These are phyloP conservation scores for Parazoanthus atlanticus DNA, from an alignment of 92 coral and sea anemone genomes.

Conservation along the genomic window DNA sequence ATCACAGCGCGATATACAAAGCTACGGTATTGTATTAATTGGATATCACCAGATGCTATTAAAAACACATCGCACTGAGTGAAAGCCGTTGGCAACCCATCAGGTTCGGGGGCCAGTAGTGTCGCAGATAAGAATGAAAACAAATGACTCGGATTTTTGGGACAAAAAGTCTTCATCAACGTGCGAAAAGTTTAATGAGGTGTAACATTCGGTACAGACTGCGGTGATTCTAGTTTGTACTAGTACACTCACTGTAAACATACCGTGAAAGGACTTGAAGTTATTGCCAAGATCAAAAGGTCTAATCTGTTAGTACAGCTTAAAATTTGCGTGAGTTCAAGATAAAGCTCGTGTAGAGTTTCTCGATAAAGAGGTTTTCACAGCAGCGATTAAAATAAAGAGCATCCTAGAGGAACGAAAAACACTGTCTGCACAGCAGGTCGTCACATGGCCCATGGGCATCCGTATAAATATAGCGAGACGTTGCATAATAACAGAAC, in stretches of 20 bases:
- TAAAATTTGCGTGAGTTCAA: not conserved
- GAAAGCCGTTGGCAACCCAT: constrained; percentile 11
- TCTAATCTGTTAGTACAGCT: not conserved
- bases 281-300: not conserved
- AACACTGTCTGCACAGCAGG: not conserved
- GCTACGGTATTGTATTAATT: constrained; percentile 19
- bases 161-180: not conserved
- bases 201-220: not conserved
- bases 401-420: not conserved
- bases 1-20: constrained; percentile 19
- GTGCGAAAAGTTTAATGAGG: not conserved
- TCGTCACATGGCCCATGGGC: not conserved
- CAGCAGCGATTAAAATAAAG: not conserved
- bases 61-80: constrained; percentile 23
- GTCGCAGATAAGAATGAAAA: not conserved
- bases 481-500: not conserved
- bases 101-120: not conserved
- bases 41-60: constrained; percentile 15
- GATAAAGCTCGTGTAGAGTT: not conserved
- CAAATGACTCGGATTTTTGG: not conserved
- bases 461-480: not conserved
- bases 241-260: not conserved
- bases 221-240: not conserved
- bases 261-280: not conserved
- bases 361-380: not conserved